phyloP scores from a whole-genome alignment of 53 echinoderm and acorn worm species.

The Paracentrotus lividus region DNA sequence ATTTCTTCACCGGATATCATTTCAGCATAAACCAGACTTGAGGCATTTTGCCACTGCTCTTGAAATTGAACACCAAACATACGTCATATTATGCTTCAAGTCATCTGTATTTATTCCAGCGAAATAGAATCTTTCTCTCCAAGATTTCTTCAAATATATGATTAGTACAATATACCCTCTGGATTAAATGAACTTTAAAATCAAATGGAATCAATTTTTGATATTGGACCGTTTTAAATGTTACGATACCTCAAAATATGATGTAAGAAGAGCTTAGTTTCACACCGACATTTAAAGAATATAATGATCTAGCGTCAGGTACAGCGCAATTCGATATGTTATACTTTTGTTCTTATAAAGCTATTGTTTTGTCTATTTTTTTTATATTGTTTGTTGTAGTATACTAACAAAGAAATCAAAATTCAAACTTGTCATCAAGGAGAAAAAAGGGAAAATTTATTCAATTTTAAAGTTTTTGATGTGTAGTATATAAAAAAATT shows the following conservation, averaged over 20 bases:
- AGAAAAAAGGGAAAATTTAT: too few species aligned
- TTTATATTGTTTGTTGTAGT: not conserved
- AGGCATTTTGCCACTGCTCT: not conserved
- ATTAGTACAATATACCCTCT: not conserved
- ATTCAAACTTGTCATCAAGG: too few species aligned
- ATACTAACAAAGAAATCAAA: too few species aligned
- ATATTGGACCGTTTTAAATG: not conserved
- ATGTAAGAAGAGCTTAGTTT: not conserved
- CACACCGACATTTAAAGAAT: not conserved
- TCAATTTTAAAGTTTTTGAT: too few species aligned
- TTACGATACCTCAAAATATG: not conserved
- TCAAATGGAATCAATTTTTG: not conserved
- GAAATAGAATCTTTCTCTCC: not conserved
- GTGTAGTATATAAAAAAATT: too few species aligned
- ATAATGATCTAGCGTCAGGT: not conserved
- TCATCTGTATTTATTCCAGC: not conserved
- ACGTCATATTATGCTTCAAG: too few species aligned
- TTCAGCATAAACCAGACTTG: conserved; percentile 33
- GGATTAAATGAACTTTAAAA: conserved; percentile 11
- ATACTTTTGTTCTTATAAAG: not conserved
- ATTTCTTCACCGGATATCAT: conserved; percentile 22
- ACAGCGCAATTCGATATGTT: not conserved
- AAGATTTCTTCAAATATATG: not conserved
- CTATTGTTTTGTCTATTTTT: not conserved
- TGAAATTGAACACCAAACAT: not conserved